Base-by-base conservation (phyloP, 2,797 vertebrate species). In the Poecile montanus region DNA sequence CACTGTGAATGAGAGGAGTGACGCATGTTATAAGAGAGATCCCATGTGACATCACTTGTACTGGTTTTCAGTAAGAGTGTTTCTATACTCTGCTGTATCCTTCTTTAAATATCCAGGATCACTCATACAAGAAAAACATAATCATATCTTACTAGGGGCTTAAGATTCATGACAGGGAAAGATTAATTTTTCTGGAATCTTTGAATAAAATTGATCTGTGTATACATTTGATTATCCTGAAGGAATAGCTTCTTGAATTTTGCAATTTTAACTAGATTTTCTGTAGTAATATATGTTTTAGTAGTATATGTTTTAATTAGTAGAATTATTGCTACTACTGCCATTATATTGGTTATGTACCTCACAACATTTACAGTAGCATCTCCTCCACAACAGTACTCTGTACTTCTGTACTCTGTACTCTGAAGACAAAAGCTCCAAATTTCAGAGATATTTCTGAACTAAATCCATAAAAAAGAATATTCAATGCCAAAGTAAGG, bases 271-370 rank as follows among this genome's bases (percentile, higher is more conserved):
- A 86, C n/a, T 44, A 73, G 19, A 26, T 71, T 79, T 26, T 66
- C 30, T 68, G 10, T 18, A 42, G 11, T 48, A 47, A 13, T 40
- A 40, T 40, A 12, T 38, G 27, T 34, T 34, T 34, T 34, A 34
- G 34, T 34, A 34, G 34, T 34, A 34, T 34, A 34, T 34, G 34
- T 34, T 34, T 34, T 34, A 34, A 34, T 34, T 34, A 34, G 34
- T 34, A 34, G 2, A 66, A 48, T 44, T 76, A 57, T n/a, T 62
- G 4, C 21, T 62, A 22, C 38, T 48, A 38, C 34, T 70, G 10
- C 11, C 80, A 4, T 38, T 4, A 44, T 29, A 80, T 34, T 23
- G 4, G 6, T 19, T 76, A 36, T 0, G 0, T 70, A n/a, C 9
- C 4, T 92, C 36, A 66, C 13, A 62, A 51, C 30, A 82, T n/a